A percentile compares a stretch with the other conserved stretches of the same genome.
Evolutionary conservation across 2,113 vertebrate genomes (phyloP).

Genomic region (Tringa solitaria): DNA sequence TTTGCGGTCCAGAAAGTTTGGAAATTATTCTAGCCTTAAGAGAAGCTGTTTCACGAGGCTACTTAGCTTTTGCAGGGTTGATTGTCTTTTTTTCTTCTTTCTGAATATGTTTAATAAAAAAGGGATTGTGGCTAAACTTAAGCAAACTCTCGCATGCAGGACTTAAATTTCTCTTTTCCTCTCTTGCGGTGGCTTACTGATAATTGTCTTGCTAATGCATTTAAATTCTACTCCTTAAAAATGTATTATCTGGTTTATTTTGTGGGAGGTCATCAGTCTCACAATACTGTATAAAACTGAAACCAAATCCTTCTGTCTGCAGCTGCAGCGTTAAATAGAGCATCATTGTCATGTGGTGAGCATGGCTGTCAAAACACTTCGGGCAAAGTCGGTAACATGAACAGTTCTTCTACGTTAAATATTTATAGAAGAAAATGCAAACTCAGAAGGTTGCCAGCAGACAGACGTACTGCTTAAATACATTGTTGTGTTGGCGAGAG

Average conservation of each 20-base stretch:
- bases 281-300: slow-evolving; percentile 46
- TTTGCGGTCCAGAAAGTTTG: not conserved
- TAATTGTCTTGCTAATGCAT: not conserved
- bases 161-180: not conserved
- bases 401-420: slow-evolving; percentile 55
- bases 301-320: slow-evolving; percentile 48
- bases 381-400: slow-evolving; percentile 54
- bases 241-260: slow-evolving; percentile 17
- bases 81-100: not conserved
- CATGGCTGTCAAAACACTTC: slow-evolving; percentile 65
- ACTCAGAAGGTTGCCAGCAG: slow-evolving; percentile 43
- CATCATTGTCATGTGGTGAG: slow-evolving; percentile 56
- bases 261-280: slow-evolving; percentile 27
- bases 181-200: not conserved
- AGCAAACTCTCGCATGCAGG: not conserved
- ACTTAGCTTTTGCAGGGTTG: not conserved
- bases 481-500: not conserved
- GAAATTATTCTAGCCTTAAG: not conserved
- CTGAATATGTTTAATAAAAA: not conserved
- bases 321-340: slow-evolving; percentile 63
- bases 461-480: not conserved
- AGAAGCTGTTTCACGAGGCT: not conserved
- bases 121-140: not conserved
- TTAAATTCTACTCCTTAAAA: slow-evolving; percentile 22
- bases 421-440: slow-evolving; percentile 62